Evolutionary conservation across 2,113 vertebrate species (phyloP).

Genomic region (Phaethon lepturus): DNA sequence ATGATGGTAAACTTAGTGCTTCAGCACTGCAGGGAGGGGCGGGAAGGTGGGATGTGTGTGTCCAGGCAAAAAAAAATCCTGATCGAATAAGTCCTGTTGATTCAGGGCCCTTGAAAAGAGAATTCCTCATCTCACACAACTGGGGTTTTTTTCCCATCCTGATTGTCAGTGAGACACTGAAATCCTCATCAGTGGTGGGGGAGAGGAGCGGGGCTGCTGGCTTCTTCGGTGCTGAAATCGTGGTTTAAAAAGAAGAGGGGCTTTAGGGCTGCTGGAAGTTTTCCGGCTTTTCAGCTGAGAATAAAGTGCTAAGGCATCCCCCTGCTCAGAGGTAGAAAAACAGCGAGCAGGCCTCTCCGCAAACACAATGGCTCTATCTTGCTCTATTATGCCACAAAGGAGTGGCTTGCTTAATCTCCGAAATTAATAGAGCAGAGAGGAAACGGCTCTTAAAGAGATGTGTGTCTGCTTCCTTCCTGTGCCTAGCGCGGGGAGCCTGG

Average conservation of each 20-base stretch:
- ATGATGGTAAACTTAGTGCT: neutral
- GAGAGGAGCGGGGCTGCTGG: neutral
- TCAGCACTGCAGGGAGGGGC: neutral
- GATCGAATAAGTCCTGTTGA: neutral
- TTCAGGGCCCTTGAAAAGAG: neutral
- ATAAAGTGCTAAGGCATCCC: neutral
- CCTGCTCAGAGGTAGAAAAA: conserved; percentile 2
- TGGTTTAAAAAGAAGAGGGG: neutral
- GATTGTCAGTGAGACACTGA: neutral
- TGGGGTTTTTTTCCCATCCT: neutral
- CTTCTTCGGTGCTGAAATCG: neutral
- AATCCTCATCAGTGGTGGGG: neutral
- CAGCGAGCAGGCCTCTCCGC: conserved; percentile 9
- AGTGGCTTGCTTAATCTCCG: conserved; percentile 81
- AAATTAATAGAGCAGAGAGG: conserved; percentile 83
- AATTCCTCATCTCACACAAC: neutral
- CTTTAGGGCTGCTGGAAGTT: neutral
- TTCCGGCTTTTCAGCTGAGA: conserved; percentile 23
- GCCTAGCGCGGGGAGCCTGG: conserved; percentile 60
- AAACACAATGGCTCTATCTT: conserved; percentile 75
- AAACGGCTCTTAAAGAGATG: conserved; percentile 74
- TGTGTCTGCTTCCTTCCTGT: conserved; percentile 81
- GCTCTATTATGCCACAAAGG: conserved; percentile 74
- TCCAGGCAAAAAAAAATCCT: conserved; percentile 3
- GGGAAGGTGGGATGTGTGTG: neutral